Base-by-base conservation (phyloP, 2,888 invertebrate genomes). In the Antheraea yamamai region DNA sequence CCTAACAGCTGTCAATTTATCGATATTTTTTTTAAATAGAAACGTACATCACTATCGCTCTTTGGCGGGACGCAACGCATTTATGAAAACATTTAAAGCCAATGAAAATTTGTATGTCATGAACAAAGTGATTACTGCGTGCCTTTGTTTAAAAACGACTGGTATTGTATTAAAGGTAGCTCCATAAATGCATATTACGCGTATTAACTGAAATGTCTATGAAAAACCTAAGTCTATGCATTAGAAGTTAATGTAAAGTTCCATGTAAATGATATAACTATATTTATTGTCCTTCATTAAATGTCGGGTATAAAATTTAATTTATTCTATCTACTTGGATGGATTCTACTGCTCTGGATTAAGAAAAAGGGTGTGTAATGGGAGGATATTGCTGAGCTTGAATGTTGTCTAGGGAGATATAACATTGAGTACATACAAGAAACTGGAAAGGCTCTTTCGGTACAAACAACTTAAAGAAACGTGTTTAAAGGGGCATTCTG, bases 11-110 rank as follows among this genome's bases (percentile, higher is more conserved):
- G 70, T 70, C 70, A 70, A 70, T n/a, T 66, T 39, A 70, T 70
- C 70, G 70, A 70, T 39, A 39, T 10, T n/a, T 20, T 20, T 70
- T 68, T 39, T 68, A 18, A 30, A 70, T 12, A 16, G 30, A 35
- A 39, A 70, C n/a, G 58, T 55, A 75, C 71, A 75, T 75, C 74
- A 72, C 74, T 75, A 75, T 71, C 47, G 61, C 74, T 68, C 71
- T 75, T 61, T 61, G 47, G 51, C 61, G 72, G 74, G 58, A 75
- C 58, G 71, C 61, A 70, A 39, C 35, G 47, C 39, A 71, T 72
- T 72, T 47, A 72, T 52, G 58, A 51, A 75, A 35, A 70, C 70
- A 70, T 58, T 75, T 75, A 75, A 75, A 72, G 74, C 74, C 72
- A 72, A 71, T 70, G 39, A 14, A 70, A 30, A 23, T 66, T 30